phyloP scores from a whole-genome alignment of 2,888 invertebrate genomes.

The Chromoteleia sp. region DNA sequence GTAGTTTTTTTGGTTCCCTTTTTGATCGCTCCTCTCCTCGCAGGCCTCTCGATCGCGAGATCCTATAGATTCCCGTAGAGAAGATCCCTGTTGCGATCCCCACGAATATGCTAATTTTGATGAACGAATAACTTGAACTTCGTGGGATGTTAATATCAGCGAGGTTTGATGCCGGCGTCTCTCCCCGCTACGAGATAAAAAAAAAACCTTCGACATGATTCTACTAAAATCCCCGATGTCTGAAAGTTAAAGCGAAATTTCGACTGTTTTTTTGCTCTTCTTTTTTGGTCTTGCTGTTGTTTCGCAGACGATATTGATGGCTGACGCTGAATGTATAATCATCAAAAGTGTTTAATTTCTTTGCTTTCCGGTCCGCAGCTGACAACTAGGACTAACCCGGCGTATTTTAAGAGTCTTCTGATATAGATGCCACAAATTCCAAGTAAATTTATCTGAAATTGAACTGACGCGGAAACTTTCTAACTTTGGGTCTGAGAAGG shows the following conservation, averaged over 20 bases:
- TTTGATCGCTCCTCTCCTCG: constrained; percentile 51
- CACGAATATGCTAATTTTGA: constrained; percentile 70
- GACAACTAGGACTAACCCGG: not conserved
- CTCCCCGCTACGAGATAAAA: constrained; percentile 29
- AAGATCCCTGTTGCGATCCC: constrained; percentile 70
- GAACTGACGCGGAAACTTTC: not conserved
- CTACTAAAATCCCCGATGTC: constrained; percentile 52
- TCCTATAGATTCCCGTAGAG: constrained; percentile 71
- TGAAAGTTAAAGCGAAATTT: constrained; percentile 41
- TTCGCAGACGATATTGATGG: constrained; percentile 41
- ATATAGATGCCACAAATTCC: not conserved
- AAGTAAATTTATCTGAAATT: not conserved
- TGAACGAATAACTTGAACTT: constrained; percentile 69
- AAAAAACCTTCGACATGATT: constrained; percentile 52
- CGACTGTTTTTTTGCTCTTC: constrained; percentile 22
- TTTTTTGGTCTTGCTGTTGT: not conserved
- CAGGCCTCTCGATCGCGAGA: constrained; percentile 63
- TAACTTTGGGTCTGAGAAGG: not conserved
- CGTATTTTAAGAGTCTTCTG: not conserved
- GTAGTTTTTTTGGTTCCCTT: constrained; percentile 38
- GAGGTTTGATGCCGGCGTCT: constrained; percentile 58
- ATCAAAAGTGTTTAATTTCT: constrained; percentile 7
- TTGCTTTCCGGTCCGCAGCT: not conserved
- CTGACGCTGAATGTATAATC: constrained; percentile 31
- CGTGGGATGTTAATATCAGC: constrained; percentile 70